Evolutionary conservation across 2,113 vertebrate species (phyloP).

Genomic region (Caretta caretta): DNA sequence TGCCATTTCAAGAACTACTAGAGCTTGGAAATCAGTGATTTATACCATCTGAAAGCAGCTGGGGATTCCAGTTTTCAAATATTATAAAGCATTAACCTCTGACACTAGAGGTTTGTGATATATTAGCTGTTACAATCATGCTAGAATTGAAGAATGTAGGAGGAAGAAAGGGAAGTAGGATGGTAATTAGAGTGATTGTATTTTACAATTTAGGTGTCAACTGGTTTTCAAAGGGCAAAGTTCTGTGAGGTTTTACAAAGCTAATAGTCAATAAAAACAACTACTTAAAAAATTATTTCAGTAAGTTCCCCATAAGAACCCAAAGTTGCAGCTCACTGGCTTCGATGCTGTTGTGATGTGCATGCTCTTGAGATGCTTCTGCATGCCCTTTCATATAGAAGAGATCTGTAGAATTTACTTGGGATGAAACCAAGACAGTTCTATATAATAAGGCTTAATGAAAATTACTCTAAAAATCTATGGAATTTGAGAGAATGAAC

Average conservation of each 20-base stretch:
- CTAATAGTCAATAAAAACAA: background rate
- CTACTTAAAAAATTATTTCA: background rate
- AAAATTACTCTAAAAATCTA: background rate
- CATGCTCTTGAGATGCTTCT: background rate
- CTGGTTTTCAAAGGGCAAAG: background rate
- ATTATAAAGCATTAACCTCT: constrained; percentile 8
- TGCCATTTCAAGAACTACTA: background rate
- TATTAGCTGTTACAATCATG: background rate
- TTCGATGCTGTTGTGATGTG: background rate
- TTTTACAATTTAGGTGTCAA: background rate
- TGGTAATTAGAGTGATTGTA: fast-evolving
- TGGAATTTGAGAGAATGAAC: background rate
- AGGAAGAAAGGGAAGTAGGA: background rate
- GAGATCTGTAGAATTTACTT: background rate
- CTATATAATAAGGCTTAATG: background rate
- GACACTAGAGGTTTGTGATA: background rate
- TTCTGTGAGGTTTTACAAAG: background rate
- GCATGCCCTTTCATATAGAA: background rate
- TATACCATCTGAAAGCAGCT: background rate
- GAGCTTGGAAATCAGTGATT: background rate
- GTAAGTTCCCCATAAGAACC: background rate
- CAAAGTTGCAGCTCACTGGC: background rate
- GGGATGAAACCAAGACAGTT: no score
- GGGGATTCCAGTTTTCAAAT: background rate
- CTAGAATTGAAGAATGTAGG: background rate